Evolutionary conservation across 2,888 invertebrate genomes (phyloP).

Genomic region (Diloba caeruleocephala): DNA sequence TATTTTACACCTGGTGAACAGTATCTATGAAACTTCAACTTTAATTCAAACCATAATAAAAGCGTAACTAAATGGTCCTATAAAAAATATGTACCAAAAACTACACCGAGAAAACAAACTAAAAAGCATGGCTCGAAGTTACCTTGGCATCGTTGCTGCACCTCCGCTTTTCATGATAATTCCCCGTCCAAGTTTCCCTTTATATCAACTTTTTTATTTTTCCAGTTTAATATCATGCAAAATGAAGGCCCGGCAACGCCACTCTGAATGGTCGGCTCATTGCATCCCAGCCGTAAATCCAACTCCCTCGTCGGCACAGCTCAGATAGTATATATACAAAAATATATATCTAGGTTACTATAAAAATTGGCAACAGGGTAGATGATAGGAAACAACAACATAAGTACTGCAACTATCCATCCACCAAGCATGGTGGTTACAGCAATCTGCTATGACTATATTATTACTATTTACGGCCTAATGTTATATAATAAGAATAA

Average conservation of each 20-base stretch:
- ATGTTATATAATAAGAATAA: too few relatives aligned
- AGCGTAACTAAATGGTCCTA: conserved; percentile 8
- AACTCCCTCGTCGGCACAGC: conserved; percentile 54
- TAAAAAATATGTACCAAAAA: conserved; percentile 39
- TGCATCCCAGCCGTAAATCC: conserved; percentile 74
- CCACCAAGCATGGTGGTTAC: too few relatives aligned
- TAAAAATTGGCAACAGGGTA: conserved; percentile 1
- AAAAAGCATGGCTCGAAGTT: conserved; percentile 59
- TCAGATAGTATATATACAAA: conserved; percentile 31
- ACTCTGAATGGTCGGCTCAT: conserved; percentile 74
- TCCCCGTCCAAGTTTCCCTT: conserved; percentile 72
- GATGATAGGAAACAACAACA: background rate
- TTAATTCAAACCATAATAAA: conserved; percentile 3
- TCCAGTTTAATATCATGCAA: conserved; percentile 82
- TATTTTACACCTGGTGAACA: background rate
- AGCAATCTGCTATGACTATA: too few relatives aligned
- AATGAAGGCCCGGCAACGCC: conserved; percentile 73
- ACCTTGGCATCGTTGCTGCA: conserved; percentile 54
- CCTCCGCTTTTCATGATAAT: conserved; percentile 80
- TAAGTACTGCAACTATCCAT: too few relatives aligned
- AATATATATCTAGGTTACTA: conserved; percentile 18
- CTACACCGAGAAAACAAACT: conserved; percentile 48
- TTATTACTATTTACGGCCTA: too few relatives aligned
- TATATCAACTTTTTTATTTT: conserved; percentile 77
- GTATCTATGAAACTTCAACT: background rate